Evolutionary conservation across 2,888 invertebrate genomes (phyloP), one percentile per base, ranked within the genome.

Genomic region (Galerucella calmariensis): DNA sequence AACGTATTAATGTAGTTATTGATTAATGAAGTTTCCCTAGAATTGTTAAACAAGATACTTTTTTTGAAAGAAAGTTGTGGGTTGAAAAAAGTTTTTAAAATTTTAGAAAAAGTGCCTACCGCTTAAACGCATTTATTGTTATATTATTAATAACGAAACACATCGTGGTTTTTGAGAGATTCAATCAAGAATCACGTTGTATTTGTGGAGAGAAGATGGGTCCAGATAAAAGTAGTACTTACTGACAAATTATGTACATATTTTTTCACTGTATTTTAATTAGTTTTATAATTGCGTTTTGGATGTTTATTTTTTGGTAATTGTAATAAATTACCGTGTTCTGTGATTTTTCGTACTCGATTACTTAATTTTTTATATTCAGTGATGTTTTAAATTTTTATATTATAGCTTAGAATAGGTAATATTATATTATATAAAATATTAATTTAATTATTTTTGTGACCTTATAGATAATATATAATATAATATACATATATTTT

Each of bases 21-120:
- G n/a, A 59, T 11, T 24, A 59, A 24, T 59, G 11, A 58, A 16
- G 24, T 66, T 48, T 48, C 9, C 24, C 10, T 9, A n/a, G 12
- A 66, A 16, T 46, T 46, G 8, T n/a, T 46, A 46, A 11, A 41
- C 24, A 8, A 35, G n/a, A 20, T 53, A 35, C 27, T 27, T 27
- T 76, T 67, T 58, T 35, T 48, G 41, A 67, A 6, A 51, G 12
- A 5, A 51, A 51, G 1, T 51, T 51, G 51, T 51, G n/a, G 4
- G n/a, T 51, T 51, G 51, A 65, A 41, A 35, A 41, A 44, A 44
- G 35, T 41, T 70, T 65, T 56, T 74, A 74, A 67, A 20, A 72
- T 51, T 67, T 63, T 77, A 76, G 74, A 69, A 58, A 69, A 76
- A 76, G 76, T 76, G 76, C 76, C 76, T 76, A 61, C 20, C 66